phyloP scores from a whole-genome alignment of 2,888 invertebrate genomes.

The Timema cristinae region DNA sequence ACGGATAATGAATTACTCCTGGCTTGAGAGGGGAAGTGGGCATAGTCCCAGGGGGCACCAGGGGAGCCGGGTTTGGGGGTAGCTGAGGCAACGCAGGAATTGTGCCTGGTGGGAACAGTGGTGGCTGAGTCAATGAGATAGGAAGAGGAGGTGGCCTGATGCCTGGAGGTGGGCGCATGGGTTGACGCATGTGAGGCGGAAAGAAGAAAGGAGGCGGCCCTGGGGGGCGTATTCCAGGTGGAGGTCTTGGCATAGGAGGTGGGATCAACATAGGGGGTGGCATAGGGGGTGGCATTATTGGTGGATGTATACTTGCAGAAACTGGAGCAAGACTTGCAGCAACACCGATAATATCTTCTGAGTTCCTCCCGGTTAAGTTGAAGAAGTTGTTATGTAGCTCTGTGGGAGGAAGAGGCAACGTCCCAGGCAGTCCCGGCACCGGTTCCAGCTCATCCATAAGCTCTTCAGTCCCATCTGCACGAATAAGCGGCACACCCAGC shows the following conservation, averaged over 20 bases:
- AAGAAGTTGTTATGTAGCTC: conserved; percentile 65
- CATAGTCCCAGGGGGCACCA: conserved; percentile 35
- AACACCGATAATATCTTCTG: too few relatives aligned
- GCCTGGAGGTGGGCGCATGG: conserved; percentile 39
- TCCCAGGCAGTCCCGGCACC: conserved; percentile 73
- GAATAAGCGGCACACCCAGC: conserved; percentile 49
- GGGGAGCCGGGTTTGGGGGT: conserved; percentile 32
- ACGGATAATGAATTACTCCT: conserved; percentile 82
- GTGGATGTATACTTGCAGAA: conserved; percentile 43
- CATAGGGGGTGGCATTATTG: conserved; percentile 54
- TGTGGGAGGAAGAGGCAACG: conserved; percentile 59
- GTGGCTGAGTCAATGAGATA: conserved; percentile 22
- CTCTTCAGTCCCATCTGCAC: conserved; percentile 39
- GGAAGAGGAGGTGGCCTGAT: conserved; percentile 23
- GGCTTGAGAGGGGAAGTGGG: conserved; percentile 50
- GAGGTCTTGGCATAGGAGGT: conserved; percentile 44
- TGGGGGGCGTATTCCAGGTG: conserved; percentile 41
- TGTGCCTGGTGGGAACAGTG: conserved; percentile 30
- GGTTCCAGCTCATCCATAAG: conserved; percentile 54
- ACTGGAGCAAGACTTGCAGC: conserved; percentile 47
- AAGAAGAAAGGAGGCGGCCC: conserved; percentile 43
- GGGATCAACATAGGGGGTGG: conserved; percentile 43
- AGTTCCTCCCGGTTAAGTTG: conserved; percentile 51
- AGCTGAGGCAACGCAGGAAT: conserved; percentile 30
- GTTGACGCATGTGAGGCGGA: conserved; percentile 43